A percentile compares a stretch with the other conserved stretches of the same genome.
These are phyloP conservation scores for Rhopalosiphum padi DNA, from an alignment of 1,140 invertebrate genomes.

Conservation along the genomic window DNA sequence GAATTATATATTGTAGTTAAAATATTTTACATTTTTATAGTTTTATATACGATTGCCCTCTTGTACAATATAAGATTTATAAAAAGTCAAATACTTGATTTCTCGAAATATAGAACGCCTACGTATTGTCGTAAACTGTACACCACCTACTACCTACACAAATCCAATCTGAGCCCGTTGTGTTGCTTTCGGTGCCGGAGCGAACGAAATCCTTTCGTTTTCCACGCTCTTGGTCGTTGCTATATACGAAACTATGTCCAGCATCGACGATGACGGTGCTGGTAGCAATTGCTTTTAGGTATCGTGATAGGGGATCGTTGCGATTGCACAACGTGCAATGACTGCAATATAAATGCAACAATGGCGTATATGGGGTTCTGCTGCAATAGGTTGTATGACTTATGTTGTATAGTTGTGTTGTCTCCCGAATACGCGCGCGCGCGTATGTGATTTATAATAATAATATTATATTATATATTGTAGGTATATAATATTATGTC, in stretches of 20 bases:
- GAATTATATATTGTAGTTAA: background rate
- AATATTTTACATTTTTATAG: background rate
- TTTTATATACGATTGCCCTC: background rate
- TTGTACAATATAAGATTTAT: background rate
- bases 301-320: background rate
- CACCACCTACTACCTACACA: background rate
- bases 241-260: constrained; percentile 12
- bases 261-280: background rate
- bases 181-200: background rate
- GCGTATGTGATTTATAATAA: background rate
- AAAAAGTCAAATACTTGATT: background rate
- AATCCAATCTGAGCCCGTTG: background rate
- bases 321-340: background rate
- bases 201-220: constrained; percentile 15
- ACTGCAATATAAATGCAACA: constrained; percentile 32
- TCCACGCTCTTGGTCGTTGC: background rate
- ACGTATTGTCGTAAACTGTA: background rate
- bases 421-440: background rate
- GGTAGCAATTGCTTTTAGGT: background rate
- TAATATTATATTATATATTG: background rate
- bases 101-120: background rate
- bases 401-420: background rate
- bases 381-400: constrained; percentile 24
- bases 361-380: constrained; percentile 27
- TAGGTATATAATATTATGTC: background rate